Evolutionary conservation across 2,888 invertebrate genomes (phyloP).

Genomic region (Brachyptera risi): DNA sequence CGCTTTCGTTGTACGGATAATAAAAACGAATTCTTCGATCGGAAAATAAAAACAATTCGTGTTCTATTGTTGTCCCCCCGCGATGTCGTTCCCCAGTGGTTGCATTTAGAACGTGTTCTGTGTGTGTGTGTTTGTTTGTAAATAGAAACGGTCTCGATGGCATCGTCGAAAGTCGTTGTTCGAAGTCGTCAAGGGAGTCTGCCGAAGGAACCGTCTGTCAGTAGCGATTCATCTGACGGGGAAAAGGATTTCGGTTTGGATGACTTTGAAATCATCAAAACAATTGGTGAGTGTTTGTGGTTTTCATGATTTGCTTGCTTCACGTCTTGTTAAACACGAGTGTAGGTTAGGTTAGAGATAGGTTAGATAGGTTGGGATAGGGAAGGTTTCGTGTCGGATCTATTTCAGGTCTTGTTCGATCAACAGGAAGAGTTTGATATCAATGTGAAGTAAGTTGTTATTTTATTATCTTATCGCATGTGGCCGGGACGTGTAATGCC

Average conservation of each 20-base stretch:
- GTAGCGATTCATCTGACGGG: conserved; percentile 34
- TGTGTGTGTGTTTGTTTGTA: background rate
- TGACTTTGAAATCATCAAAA: conserved; percentile 81
- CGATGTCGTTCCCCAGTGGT: background rate
- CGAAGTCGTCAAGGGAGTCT: conserved; percentile 27
- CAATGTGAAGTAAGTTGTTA: too few relatives aligned
- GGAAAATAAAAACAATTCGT: too few relatives aligned
- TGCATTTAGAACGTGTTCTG: background rate
- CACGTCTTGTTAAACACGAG: too few relatives aligned
- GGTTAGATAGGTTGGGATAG: too few relatives aligned
- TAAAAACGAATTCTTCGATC: too few relatives aligned
- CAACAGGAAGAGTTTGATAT: too few relatives aligned
- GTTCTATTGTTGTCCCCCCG: background rate
- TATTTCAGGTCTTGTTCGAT: too few relatives aligned
- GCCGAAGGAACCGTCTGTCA: conserved; percentile 35
- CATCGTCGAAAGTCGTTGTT: conserved; percentile 35
- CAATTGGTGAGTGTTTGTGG: conserved; percentile 69
- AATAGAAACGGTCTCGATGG: conserved; percentile 29
- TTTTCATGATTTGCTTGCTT: background rate
- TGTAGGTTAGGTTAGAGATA: too few relatives aligned
- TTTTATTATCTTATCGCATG: too few relatives aligned
- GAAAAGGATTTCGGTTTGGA: conserved; percentile 50
- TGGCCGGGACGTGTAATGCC: too few relatives aligned
- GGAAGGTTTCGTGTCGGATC: too few relatives aligned
- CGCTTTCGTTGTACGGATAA: too few relatives aligned